These are phyloP conservation scores for Lissocephala sabroskyi DNA, from an alignment of 2,888 invertebrate species.

Conservation along the genomic window DNA sequence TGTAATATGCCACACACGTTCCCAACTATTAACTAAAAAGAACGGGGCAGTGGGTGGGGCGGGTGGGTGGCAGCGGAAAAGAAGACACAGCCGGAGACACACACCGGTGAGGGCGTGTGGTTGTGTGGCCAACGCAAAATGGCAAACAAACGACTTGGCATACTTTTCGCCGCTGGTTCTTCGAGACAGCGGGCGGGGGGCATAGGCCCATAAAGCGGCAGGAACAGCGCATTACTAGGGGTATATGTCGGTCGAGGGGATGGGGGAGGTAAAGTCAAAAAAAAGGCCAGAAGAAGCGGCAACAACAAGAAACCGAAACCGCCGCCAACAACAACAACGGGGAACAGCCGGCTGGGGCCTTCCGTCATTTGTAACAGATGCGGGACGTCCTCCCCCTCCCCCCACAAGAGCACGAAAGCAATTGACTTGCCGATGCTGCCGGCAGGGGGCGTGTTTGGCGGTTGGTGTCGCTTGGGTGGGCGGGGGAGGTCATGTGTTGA, in stretches of 20 bases:
- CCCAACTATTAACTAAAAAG: conserved; percentile 56
- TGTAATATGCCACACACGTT: conserved; percentile 60
- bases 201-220: not conserved
- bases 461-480: too few species aligned
- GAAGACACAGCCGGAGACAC: too few species aligned
- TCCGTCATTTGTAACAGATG: conserved; percentile 62
- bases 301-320: conserved; percentile 6
- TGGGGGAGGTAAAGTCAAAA: not conserved
- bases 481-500: too few species aligned
- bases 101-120: conserved; percentile 5
- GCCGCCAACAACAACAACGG: conserved; percentile 14
- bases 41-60: conserved; percentile 16
- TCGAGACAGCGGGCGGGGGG: not conserved
- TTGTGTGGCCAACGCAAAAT: not conserved
- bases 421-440: conserved; percentile 39
- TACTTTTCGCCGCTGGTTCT: conserved; percentile 1
- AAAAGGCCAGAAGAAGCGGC: conserved; percentile 23
- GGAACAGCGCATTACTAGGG: not conserved
- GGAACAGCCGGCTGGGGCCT: conserved; percentile 1
- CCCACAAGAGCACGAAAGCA: too few species aligned
- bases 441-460: not conserved
- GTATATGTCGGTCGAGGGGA: too few species aligned
- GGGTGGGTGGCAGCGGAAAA: too few species aligned
- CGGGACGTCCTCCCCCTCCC: too few species aligned
- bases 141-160: conserved; percentile 1